Evolutionary conservation across 2,113 vertebrate species (phyloP), one percentile per base, ranked within the genome.

Genomic region (Rhynchomys soricoides): DNA sequence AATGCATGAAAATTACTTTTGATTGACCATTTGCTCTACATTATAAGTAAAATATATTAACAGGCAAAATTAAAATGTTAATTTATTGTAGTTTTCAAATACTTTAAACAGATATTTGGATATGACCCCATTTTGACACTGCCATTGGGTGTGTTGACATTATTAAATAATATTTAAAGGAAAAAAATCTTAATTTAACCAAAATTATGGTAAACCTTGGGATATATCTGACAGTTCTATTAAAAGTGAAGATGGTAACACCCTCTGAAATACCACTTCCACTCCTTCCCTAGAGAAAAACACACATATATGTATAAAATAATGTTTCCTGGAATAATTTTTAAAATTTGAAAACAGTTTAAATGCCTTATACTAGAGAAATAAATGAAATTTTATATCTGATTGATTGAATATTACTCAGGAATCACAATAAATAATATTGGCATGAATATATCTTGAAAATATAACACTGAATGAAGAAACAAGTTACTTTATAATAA

Each of bases 201-300:
- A 95, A 94, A 50, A 45, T 24, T 85, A 2, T 70, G 22, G n/a
- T 45, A 50, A 96, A 87, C 43, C 82, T 86, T 91, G 43, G 31
- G 22, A 22, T 93, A 68, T 37, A 93, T 79, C 13, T 92, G 31
- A 7, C 40, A 89, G 66, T 95, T 90, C 21, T 82, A 62, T 17
- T 94, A 95, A 93, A 89, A 89, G 16, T 86, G 24, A 94, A 90
- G 91, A 96, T 95, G 26, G 74, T 88, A 93, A 93, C 92, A 86
- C 68, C 50, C 64, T 93, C 43, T 94, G 73, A 93, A 45, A 90
- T 22, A 74, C 31, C 29, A 83, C 64, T 95, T 93, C 5, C 26
- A 95, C 87, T 97, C 92, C 62, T 88, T 94, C 50, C 70, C 21
- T 75, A 34, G 71, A 93, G 62, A 93, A 96, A 95, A 87, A 86